phyloP scores from a whole-genome alignment of 2,888 invertebrate species.

The Nasonovia ribisnigri region DNA sequence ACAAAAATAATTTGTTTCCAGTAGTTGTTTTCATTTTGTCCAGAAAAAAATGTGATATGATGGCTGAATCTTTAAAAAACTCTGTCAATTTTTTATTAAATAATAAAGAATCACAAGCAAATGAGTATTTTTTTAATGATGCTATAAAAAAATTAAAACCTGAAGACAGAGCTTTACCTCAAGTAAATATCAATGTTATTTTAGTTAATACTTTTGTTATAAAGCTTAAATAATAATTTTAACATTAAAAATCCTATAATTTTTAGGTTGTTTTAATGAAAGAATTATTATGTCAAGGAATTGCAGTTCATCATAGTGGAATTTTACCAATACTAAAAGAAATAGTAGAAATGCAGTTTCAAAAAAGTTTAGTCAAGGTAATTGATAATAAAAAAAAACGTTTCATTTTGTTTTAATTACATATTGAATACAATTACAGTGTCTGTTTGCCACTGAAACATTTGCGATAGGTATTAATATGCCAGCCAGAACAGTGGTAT shows the following conservation, averaged over 20 bases:
- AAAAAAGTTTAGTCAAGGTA: constrained; percentile 89
- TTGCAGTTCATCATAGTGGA: constrained; percentile 98
- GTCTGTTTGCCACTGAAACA: constrained; percentile 98
- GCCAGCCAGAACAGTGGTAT: constrained; percentile 98
- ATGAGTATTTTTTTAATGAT: constrained; percentile 87
- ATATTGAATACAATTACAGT: constrained; percentile 71
- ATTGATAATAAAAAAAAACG: constrained; percentile 46
- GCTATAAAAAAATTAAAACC: constrained; percentile 87
- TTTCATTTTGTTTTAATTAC: background rate
- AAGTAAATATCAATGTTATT: constrained; percentile 72
- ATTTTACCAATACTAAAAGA: constrained; percentile 98
- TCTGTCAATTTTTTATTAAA: constrained; percentile 74
- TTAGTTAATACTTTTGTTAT: background rate
- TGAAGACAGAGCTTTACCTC: constrained; percentile 89
- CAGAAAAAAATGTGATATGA: constrained; percentile 82
- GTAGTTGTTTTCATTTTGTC: constrained; percentile 96
- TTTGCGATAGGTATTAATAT: constrained; percentile 99
- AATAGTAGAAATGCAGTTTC: constrained; percentile 97
- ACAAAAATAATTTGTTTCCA: constrained; percentile 86
- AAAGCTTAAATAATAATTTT: background rate
- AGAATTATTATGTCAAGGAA: constrained; percentile 83
- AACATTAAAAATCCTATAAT: constrained; percentile 37
- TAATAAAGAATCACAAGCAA: constrained; percentile 85
- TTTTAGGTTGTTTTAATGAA: constrained; percentile 77
- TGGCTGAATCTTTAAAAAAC: constrained; percentile 73